Percentiles rank a stretch among this genome's conserved stretches.
phyloP scores from a whole-genome alignment of 2,113 vertebrate genomes.

The Tamias sibiricus region DNA sequence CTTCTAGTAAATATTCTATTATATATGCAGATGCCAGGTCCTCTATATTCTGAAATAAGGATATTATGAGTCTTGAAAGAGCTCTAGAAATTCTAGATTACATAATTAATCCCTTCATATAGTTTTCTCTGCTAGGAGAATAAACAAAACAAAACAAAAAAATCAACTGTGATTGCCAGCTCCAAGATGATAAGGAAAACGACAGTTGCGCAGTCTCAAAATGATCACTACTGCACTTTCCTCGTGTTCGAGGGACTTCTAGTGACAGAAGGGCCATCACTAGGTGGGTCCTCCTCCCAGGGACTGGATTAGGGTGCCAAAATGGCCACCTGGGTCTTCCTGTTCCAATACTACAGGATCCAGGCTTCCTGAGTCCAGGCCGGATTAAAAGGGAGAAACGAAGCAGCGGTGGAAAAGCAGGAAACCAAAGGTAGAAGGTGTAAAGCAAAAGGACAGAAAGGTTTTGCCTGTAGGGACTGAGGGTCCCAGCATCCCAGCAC shows the following conservation, averaged over 20 bases:
- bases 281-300: not conserved
- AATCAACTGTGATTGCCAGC: not conserved
- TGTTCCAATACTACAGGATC: not conserved
- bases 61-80: not conserved
- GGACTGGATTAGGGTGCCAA: not conserved
- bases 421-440: not conserved
- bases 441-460: not conserved
- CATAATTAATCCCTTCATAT: not conserved
- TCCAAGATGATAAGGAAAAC: not conserved
- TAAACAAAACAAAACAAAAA: not conserved
- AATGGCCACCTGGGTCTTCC: not conserved
- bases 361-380: not conserved
- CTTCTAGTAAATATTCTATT: not conserved
- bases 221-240: not conserved
- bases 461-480: accelerated
- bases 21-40: not conserved
- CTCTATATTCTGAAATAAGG: not conserved
- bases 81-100: not conserved
- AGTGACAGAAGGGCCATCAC: not conserved
- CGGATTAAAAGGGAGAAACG: not conserved
- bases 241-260: not conserved
- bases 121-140: not conserved
- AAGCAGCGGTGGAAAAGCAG: not conserved
- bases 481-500: accelerated
- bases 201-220: not conserved